Percentiles rank a stretch among this genome's conserved stretches.
Evolutionary conservation across 2,797 vertebrate genomes (phyloP).

Genomic region (Podarcis siculus): DNA sequence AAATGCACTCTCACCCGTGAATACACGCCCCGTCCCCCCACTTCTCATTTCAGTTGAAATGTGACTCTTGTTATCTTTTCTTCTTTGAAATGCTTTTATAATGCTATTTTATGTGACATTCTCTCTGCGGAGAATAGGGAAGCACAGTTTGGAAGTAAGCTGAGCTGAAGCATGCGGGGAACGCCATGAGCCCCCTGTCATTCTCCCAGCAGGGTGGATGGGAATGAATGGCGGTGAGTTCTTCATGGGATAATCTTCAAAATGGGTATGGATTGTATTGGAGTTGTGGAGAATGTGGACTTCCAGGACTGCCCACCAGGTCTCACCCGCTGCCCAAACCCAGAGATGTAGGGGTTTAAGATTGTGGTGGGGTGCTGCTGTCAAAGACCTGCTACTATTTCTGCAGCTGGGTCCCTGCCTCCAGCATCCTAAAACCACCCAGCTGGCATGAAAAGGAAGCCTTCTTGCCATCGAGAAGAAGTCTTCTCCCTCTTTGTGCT

Average conservation of each 20-base stretch:
- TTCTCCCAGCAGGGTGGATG: not conserved
- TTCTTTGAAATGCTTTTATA: constrained; percentile 42
- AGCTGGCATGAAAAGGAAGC: too few species aligned
- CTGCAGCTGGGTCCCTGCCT: too few species aligned
- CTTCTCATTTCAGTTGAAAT: constrained; percentile 50
- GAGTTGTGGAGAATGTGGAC: too few species aligned
- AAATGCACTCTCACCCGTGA: constrained; percentile 61
- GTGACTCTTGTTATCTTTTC: constrained; percentile 18
- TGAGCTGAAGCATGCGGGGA: not conserved
- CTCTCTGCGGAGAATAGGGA: constrained; percentile 22
- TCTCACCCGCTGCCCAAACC: too few species aligned
- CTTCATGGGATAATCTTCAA: not conserved
- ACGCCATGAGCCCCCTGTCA: not conserved
- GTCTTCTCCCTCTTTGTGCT: too few species aligned
- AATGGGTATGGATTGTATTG: not conserved
- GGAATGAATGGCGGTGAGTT: not conserved
- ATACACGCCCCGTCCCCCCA: constrained; percentile 32
- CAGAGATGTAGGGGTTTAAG: too few species aligned
- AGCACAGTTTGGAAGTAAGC: constrained; percentile 42
- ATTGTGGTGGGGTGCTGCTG: too few species aligned
- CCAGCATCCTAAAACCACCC: too few species aligned
- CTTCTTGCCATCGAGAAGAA: too few species aligned
- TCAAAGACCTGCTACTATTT: too few species aligned
- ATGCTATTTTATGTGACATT: constrained; percentile 8
- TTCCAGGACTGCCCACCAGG: too few species aligned